Base-by-base conservation (phyloP, 2,113 vertebrate genomes). In the Aegypius monachus region DNA sequence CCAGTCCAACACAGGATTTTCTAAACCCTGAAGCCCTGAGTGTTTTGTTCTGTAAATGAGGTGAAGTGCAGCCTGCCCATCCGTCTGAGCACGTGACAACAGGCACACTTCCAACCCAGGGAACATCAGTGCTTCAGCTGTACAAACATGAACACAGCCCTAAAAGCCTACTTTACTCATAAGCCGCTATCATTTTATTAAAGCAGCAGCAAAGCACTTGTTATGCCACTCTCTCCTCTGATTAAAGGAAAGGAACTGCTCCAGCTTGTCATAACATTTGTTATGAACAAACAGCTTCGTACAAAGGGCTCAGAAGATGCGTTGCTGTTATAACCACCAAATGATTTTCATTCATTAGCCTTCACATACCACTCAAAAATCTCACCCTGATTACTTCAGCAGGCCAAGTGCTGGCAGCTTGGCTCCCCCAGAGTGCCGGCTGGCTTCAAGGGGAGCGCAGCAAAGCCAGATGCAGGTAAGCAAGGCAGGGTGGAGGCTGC, bases 231-330 rank as follows among this genome's bases (percentile, higher is more conserved):
- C 43, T 81, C 56, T 88, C 27, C 63, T 95, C 78, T 88, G 89
- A 95, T 97, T 65, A 96, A 93, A 93, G 92, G 61, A 85, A 50
- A 95, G 55, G n/a, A 95, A 85, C 78, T 25, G 81, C 93, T 95
- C 78, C 62, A 91, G 84, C 87, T 95, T 92, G 87, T 96, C 93
- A 80, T 91, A 96, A 95, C 71, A 65, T 90, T 93, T 88, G 95
- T 78, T 91, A 87, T 14, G 89, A 95, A 95, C 89, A 97, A 96
- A 91, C 91, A 95, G 65, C 86, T 95, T 92, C 3, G 5, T 58
- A 58, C 42, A 85, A 74, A 94, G 55, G 61, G 71, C 71, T 95
- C 74, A 77, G 83, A 91, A 95, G 85, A 95, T 32, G 62, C 1
- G 0, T 29, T 58, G 78, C 83, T 81, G 40, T 89, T 88, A 86